These are phyloP conservation scores for Rallus crepitans DNA, from an alignment of 2,797 vertebrate species.

Conservation along the genomic window DNA sequence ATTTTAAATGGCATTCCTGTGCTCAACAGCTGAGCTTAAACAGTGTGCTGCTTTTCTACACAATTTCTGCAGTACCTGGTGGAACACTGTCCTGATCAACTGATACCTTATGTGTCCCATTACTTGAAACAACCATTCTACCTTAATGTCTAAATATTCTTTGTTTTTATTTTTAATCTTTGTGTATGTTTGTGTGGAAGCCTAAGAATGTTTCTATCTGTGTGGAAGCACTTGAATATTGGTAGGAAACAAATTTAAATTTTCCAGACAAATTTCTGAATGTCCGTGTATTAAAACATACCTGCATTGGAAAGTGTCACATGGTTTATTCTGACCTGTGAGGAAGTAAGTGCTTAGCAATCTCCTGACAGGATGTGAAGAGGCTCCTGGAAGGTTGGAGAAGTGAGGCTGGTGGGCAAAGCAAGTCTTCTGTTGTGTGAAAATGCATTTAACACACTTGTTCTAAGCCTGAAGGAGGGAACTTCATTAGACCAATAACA, in stretches of 20 bases:
- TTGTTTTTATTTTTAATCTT: background rate
- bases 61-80: slow-evolving; percentile 17
- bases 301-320: background rate
- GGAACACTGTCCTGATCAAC: background rate
- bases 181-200: background rate
- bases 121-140: background rate
- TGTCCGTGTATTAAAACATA: background rate
- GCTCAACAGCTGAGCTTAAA: background rate
- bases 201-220: background rate
- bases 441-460: background rate
- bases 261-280: background rate
- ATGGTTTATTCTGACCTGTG: background rate
- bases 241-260: background rate
- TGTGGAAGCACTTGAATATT: background rate
- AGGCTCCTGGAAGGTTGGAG: background rate
- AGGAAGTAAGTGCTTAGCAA: background rate
- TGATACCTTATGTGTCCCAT: background rate
- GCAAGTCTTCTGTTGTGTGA: background rate
- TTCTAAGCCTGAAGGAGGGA: background rate
- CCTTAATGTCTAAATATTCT: background rate
- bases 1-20: background rate
- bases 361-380: background rate
- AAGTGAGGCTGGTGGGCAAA: background rate
- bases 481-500: background rate
- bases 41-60: background rate